Conservation (phyloP, 23 tunicate species). For the Phallusia fumigata region DNA sequence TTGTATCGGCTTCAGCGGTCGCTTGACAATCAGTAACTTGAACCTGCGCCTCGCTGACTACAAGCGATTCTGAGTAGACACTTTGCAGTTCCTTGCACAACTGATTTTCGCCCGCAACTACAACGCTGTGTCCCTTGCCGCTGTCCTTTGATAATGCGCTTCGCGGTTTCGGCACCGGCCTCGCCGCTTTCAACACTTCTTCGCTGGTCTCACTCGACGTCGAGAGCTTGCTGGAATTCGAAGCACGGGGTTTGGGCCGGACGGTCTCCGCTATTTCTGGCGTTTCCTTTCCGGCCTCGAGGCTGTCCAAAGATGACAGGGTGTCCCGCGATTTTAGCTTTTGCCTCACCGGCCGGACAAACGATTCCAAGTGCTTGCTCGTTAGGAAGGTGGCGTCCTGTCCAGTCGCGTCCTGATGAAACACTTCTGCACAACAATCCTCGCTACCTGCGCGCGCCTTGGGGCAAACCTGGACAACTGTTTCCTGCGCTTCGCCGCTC, state of each 20-base stretch:
- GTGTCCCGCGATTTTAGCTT: neutral
- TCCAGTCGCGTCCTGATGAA: neutral
- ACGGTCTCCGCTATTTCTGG: conserved; percentile 9
- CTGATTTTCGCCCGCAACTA: neutral
- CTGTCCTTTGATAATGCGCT: conserved; percentile 29
- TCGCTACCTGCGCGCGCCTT: neutral
- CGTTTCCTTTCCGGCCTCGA: conserved; percentile 3
- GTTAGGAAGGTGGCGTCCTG: neutral
- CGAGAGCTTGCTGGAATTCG: neutral
- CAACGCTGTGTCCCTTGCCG: neutral
- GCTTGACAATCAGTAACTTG: too few species aligned
- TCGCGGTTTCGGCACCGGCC: conserved; percentile 64
- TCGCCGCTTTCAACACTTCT: conserved; percentile 7
- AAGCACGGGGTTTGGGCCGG: conserved; percentile 27
- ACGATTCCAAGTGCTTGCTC: neutral
- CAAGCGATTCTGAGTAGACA: neutral
- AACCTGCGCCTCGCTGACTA: neutral
- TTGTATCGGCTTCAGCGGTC: neutral
- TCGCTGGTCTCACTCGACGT: conserved; percentile 16
- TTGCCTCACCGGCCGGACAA: neutral
- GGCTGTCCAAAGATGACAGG: conserved; percentile 10
- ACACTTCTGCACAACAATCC: neutral
- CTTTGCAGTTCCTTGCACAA: neutral
- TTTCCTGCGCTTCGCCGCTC: neutral
- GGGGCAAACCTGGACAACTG: conserved; percentile 2